A percentile compares a stretch with the other conserved stretches of the same genome.
phyloP scores from a whole-genome alignment of 1,140 invertebrate species.

The Drosophila albomicans region DNA sequence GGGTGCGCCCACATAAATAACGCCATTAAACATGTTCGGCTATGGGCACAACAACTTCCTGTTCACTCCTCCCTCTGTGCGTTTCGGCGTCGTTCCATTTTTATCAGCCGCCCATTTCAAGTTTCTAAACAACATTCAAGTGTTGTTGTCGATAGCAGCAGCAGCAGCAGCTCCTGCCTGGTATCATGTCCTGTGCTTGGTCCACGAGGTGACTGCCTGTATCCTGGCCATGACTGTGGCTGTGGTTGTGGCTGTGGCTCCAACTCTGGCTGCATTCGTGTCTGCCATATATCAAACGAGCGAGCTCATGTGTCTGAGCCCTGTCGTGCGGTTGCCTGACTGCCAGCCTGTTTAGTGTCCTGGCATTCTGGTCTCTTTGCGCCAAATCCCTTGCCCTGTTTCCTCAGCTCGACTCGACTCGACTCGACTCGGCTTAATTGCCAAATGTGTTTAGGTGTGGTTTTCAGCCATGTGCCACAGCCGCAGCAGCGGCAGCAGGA shows the following conservation, averaged over 20 bases:
- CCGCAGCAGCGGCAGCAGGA: constrained; percentile 1
- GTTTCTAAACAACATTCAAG: constrained; percentile 68
- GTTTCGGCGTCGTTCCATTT: constrained; percentile 49
- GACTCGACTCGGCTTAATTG: constrained; percentile 73
- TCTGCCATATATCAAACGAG: constrained; percentile 76
- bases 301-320: constrained; percentile 80
- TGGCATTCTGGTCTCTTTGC: constrained; percentile 27
- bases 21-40: constrained; percentile 80
- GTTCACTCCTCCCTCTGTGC: not conserved
- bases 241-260: constrained; percentile 26
- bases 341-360: constrained; percentile 75
- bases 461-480: constrained; percentile 65
- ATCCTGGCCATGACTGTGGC: constrained; percentile 30
- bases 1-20: constrained; percentile 72
- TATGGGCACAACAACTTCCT: constrained; percentile 43
- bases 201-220: constrained; percentile 15
- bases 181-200: constrained; percentile 19
- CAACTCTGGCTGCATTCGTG: constrained; percentile 45
- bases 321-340: constrained; percentile 73
- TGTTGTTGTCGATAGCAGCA: not conserved
- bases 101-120: constrained; percentile 73
- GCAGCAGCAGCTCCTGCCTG: constrained; percentile 5
- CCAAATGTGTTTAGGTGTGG: constrained; percentile 82
- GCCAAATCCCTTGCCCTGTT: constrained; percentile 22
- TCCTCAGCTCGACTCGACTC: no score